Evolutionary conservation across 2,797 vertebrate species (phyloP).

Genomic region (Petrocephalus schoutedeni): DNA sequence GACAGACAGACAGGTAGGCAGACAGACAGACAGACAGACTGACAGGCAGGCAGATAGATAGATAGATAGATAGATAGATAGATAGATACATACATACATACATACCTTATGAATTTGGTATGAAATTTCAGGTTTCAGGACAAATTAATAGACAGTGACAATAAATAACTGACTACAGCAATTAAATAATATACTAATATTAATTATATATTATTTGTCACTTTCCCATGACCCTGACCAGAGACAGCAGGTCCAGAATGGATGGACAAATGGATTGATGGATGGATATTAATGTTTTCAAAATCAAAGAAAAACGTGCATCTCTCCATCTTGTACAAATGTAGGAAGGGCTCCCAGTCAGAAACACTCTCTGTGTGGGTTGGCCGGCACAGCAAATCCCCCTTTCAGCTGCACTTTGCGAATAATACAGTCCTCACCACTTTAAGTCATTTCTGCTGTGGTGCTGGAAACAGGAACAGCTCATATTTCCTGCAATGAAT

Average conservation of each 20-base stretch:
- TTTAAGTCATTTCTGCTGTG: background rate
- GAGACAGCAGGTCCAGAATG: background rate
- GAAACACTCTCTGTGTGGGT: background rate
- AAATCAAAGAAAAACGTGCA: background rate
- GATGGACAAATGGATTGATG: background rate
- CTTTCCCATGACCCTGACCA: background rate
- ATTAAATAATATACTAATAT: background rate
- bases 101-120: no score
- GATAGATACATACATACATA: no score
- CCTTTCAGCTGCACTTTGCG: background rate
- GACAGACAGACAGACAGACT: no score
- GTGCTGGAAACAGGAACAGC: background rate
- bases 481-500: background rate
- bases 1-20: no score
- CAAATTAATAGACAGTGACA: no score
- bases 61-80: no score
- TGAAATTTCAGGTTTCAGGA: no score
- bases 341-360: background rate
- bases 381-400: background rate
- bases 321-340: background rate
- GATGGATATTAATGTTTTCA: background rate
- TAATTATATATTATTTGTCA: background rate
- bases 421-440: background rate
- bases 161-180: background rate
- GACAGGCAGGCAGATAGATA: no score